A percentile compares a stretch with the other conserved stretches of the same genome.
phyloP scores from a whole-genome alignment of 2,888 invertebrate species.

The Brachypterus glaber region DNA sequence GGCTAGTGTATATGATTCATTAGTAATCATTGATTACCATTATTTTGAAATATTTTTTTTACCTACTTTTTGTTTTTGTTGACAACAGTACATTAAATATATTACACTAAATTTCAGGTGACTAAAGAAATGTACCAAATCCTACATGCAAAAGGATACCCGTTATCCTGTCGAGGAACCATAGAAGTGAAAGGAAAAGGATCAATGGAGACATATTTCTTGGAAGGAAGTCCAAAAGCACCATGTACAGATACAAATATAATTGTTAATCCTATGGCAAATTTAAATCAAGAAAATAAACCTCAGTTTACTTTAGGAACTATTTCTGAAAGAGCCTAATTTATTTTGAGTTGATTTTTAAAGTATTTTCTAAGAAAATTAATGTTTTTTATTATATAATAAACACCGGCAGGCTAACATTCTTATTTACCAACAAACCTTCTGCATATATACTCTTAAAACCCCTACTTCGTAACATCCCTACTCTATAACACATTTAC shows the following conservation, averaged over 20 bases:
- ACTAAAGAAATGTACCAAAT: conserved; percentile 84
- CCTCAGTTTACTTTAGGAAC: conserved; percentile 27
- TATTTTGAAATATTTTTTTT: no score
- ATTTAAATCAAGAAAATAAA: conserved; percentile 16
- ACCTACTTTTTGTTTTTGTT: no score
- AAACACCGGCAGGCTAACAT: no score
- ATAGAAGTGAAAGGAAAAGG: conserved; percentile 93
- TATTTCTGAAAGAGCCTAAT: conserved; percentile 30
- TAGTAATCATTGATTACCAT: no score
- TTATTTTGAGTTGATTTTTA: conserved; percentile 13
- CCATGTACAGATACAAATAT: conserved; percentile 32
- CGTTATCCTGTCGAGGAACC: conserved; percentile 73
- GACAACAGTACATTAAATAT: conserved; percentile 1
- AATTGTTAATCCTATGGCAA: conserved; percentile 36
- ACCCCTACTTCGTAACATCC: no score
- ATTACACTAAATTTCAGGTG: conserved; percentile 50
- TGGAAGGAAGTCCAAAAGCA: conserved; percentile 39
- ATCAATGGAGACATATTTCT: conserved; percentile 85
- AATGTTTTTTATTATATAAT: no score
- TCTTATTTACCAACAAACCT: no score
- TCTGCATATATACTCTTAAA: no score
- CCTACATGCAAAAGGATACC: conserved; percentile 65
- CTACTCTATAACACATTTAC: no score
- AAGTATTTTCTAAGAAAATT: conserved; percentile 5
- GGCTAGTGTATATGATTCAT: no score